These are phyloP conservation scores for Dasypolia templi DNA, from an alignment of 2,888 invertebrate genomes.

Conservation along the genomic window DNA sequence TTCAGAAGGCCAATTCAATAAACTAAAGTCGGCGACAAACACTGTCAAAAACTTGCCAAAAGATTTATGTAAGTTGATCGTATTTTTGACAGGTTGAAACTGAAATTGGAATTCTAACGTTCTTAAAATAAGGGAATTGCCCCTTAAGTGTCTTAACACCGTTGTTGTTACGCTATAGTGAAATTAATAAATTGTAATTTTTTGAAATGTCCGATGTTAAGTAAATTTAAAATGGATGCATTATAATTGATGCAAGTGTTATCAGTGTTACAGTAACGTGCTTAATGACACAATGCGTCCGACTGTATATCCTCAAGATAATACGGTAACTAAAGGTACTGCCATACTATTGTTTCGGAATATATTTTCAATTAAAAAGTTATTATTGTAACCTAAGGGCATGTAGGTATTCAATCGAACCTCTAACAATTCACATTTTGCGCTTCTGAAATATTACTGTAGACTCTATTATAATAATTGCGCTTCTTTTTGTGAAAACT, in stretches of 20 bases:
- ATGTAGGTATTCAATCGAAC: no score
- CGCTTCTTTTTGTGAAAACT: no score
- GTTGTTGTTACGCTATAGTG: neutral
- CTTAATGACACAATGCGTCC: conserved; percentile 38
- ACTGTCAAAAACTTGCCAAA: no score
- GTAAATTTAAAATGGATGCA: neutral
- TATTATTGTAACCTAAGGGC: neutral
- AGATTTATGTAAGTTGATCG: no score
- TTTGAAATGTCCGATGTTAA: neutral
- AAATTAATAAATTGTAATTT: neutral
- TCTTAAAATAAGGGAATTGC: no score
- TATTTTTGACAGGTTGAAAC: no score
- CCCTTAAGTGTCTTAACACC: neutral
- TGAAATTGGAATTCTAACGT: no score
- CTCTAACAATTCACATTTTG: no score
- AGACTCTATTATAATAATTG: no score
- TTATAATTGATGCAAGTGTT: conserved; percentile 21
- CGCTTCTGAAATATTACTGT: no score
- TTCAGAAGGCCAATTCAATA: no score
- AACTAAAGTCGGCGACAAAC: no score
- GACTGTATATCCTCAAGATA: conserved; percentile 44
- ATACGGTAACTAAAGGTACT: conserved; percentile 41
- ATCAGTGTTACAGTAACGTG: conserved; percentile 31
- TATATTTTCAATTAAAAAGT: neutral
- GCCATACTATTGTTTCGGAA: conserved; percentile 2